phyloP scores from a whole-genome alignment of 2,888 invertebrate species.

The Platycheirus albimanus region DNA sequence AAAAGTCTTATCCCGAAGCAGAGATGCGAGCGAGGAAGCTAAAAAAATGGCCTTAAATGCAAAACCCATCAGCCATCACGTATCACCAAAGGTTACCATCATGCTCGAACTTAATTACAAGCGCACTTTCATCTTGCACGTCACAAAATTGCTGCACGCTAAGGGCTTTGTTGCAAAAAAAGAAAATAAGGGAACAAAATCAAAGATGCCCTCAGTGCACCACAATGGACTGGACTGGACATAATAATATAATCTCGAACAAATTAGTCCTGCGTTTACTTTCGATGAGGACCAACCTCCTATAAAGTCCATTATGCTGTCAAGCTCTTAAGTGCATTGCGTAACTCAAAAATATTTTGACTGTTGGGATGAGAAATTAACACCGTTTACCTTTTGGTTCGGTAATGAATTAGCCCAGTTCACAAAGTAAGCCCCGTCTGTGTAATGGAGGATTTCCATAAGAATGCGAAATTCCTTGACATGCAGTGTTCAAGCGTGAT shows the following conservation, averaged over 20 bases:
- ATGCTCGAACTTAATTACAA: slow-evolving; percentile 48
- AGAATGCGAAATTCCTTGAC: slow-evolving; percentile 25
- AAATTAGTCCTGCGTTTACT: slow-evolving; percentile 56
- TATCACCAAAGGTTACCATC: slow-evolving; percentile 38
- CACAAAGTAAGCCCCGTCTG: too few species aligned
- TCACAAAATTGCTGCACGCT: slow-evolving; percentile 9
- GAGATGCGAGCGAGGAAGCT: not conserved
- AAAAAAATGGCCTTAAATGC: slow-evolving; percentile 2
- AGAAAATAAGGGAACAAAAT: slow-evolving; percentile 1
- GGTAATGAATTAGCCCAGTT: slow-evolving; percentile 32
- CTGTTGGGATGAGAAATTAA: slow-evolving; percentile 55
- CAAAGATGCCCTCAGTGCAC: not conserved
- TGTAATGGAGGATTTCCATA: too few species aligned
- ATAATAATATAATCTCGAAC: slow-evolving; percentile 9
- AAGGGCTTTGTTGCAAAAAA: slow-evolving; percentile 18
- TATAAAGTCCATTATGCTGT: slow-evolving; percentile 46
- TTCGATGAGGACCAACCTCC: slow-evolving; percentile 58
- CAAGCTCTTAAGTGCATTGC: slow-evolving; percentile 15
- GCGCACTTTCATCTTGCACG: slow-evolving; percentile 38
- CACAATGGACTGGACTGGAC: not conserved
- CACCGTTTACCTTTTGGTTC: slow-evolving; percentile 48
- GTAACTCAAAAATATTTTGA: slow-evolving; percentile 16
- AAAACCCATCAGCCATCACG: slow-evolving; percentile 10
- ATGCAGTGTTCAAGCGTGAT: slow-evolving; percentile 19
- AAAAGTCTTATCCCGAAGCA: slow-evolving; percentile 3